These are phyloP conservation scores for Netta rufina DNA, from an alignment of 2,797 vertebrate species.

Conservation along the genomic window DNA sequence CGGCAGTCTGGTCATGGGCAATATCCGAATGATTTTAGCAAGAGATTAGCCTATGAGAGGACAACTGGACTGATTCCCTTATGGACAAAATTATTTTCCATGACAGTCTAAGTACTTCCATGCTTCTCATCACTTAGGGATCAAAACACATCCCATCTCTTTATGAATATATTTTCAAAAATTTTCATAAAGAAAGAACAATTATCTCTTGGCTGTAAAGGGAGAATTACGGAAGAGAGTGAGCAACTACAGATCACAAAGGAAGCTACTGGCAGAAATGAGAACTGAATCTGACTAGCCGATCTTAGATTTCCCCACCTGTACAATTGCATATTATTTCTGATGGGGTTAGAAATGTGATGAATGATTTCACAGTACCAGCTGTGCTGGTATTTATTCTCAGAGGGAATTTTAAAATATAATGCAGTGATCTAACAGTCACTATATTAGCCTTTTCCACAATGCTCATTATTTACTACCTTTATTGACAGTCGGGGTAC, in stretches of 20 bases:
- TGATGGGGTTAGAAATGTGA: not conserved
- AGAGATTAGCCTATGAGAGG: not conserved
- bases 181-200: not conserved
- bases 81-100: not conserved
- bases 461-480: accelerated
- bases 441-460: not conserved
- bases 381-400: not conserved
- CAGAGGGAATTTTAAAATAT: not conserved
- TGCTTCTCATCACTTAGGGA: not conserved
- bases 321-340: not conserved
- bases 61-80: not conserved
- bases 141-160: not conserved
- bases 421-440: not conserved
- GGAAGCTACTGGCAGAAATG: not conserved
- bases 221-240: not conserved
- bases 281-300: not conserved
- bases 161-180: not conserved
- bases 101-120: not conserved
- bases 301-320: not conserved
- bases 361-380: not conserved
- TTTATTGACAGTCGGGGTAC: not conserved
- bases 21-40: not conserved
- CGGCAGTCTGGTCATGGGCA: not conserved
- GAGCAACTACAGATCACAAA: not conserved
- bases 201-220: not conserved